Percentiles rank a stretch among this genome's conserved stretches.
phyloP scores from a whole-genome alignment of 2,888 invertebrate species.

The Uloborus plumipes region DNA sequence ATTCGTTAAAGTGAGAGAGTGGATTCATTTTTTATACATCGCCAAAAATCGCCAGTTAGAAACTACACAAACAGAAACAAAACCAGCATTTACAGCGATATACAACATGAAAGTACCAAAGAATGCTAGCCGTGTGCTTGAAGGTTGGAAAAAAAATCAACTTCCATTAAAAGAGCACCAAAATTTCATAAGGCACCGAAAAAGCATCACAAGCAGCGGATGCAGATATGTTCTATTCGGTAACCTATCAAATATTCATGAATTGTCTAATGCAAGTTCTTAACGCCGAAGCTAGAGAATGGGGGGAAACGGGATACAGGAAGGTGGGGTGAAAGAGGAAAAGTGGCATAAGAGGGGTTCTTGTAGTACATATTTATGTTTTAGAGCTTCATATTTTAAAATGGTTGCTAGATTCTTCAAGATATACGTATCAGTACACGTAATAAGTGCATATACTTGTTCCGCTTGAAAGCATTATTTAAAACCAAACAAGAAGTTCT shows the following conservation, averaged over 20 bases:
- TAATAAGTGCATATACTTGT: no score
- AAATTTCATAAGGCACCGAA: conserved; percentile 53
- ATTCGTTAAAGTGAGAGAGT: no score
- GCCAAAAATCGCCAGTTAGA: no score
- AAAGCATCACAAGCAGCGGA: conserved; percentile 30
- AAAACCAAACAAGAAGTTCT: no score
- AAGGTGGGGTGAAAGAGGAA: conserved; percentile 13
- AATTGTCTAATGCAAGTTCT: conserved; percentile 53
- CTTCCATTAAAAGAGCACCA: conserved; percentile 57
- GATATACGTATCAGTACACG: no score
- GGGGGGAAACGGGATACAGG: neutral
- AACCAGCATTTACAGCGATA: no score
- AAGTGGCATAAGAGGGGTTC: neutral
- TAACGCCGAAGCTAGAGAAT: conserved; percentile 21
- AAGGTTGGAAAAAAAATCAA: conserved; percentile 46
- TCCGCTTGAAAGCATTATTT: no score
- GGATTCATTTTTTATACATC: no score
- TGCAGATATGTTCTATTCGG: conserved; percentile 21
- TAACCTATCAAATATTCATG: conserved; percentile 59
- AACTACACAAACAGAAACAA: no score
- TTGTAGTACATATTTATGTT: neutral
- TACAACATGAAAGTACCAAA: no score
- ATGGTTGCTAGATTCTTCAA: no score
- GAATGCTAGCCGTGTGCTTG: conserved; percentile 15
- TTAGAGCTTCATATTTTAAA: no score